These are phyloP conservation scores for Pyrochroa serraticornis DNA, from an alignment of 2,888 invertebrate genomes.

Conservation along the genomic window DNA sequence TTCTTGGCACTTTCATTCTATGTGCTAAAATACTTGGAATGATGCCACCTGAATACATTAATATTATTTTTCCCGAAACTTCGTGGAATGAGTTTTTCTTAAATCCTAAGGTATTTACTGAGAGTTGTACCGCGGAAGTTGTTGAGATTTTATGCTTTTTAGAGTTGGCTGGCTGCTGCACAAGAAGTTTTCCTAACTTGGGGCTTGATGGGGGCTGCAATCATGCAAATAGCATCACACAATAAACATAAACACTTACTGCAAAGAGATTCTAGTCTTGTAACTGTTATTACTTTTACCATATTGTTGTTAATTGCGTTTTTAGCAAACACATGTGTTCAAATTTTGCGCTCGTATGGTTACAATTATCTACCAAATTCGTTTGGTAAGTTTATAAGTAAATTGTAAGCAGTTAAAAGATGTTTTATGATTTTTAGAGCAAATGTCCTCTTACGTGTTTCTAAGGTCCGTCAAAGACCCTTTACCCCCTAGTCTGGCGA, in stretches of 20 bases:
- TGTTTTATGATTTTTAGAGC: slow-evolving; percentile 62
- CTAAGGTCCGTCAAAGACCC: slow-evolving; percentile 69
- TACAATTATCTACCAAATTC: slow-evolving; percentile 82
- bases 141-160: slow-evolving; percentile 49
- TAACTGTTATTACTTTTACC: slow-evolving; percentile 74
- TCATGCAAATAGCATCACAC: slow-evolving; percentile 81
- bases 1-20: slow-evolving; percentile 75
- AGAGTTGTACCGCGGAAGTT: not conserved
- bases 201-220: slow-evolving; percentile 81
- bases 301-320: slow-evolving; percentile 78
- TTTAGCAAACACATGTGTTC: slow-evolving; percentile 82
- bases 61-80: slow-evolving; percentile 78
- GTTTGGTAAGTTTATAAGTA: slow-evolving; percentile 70
- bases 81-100: slow-evolving; percentile 86
- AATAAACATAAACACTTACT: slow-evolving; percentile 72
- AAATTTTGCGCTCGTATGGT: slow-evolving; percentile 75
- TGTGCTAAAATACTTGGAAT: slow-evolving; percentile 78
- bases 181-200: slow-evolving; percentile 89
- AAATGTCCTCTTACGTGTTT: slow-evolving; percentile 72
- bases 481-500: slow-evolving; percentile 65
- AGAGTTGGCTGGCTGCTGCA: slow-evolving; percentile 89
- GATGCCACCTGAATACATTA: slow-evolving; percentile 68
- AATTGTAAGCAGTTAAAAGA: not conserved
- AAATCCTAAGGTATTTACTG: slow-evolving; percentile 70
- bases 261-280: slow-evolving; percentile 69